Base-by-base conservation (phyloP, 2,113 vertebrate genomes). In the Rhadina sibilatrix region DNA sequence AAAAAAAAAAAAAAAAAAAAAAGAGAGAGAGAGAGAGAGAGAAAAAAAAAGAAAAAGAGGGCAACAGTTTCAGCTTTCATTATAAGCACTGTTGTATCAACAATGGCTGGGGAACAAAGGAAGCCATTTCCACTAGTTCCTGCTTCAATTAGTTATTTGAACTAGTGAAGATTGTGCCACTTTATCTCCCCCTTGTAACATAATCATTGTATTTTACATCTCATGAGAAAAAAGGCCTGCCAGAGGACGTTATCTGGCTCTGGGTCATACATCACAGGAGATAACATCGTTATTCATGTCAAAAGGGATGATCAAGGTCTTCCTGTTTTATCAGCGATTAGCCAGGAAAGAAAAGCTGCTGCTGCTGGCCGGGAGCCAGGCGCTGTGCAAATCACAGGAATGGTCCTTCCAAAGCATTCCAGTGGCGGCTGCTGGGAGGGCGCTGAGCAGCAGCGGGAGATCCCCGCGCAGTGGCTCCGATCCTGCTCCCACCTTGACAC, bases 231-330 rank as follows among this genome's bases (percentile, higher is more conserved):
- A 97, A 96, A 93, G 94, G 79, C 96, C 97, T 97, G 97, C 97
- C 95, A 96, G 94, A 97, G 96, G 97, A 96, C 96, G 95, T 96
- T 98, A 97, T 97, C 96, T 97, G 96, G 96, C 96, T 92, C 95
- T 87, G 93, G 97, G 97, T 97, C 96, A 87, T 98, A 97, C 97
- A 98, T 98, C 97, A 97, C 96, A 97, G 94, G 81, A 96, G 97
- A 98, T 97, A 97, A 96, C 96, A 97, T 98, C 96, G 85, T 98
- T 96, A 97, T 97, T 98, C 97, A 97, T 97, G 97, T 98, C 97
- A 97, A 93, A 97, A 97, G 97, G 96, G 95, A 97, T 97, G 97
- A 98, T 97, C 97, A 97, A 96, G 97, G 97, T 95, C 97, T 98
- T 97, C 97, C 97, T 94, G 96, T 98, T 97, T 97, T 97, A 97